phyloP scores from a whole-genome alignment of 1,140 invertebrate genomes.

The Cylas formicarius region DNA sequence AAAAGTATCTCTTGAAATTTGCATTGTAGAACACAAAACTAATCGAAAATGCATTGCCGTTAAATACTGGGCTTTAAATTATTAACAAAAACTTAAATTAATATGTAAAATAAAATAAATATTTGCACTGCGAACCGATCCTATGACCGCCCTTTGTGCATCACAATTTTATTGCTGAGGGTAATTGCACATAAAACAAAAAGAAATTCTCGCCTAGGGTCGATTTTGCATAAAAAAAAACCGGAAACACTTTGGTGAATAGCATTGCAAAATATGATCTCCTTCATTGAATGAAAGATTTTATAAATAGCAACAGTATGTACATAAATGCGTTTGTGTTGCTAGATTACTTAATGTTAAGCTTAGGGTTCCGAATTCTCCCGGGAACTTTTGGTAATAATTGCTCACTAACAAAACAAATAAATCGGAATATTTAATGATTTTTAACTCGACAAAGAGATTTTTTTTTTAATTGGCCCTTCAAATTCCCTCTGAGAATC shows the following conservation, averaged over 20 bases:
- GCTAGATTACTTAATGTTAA: background rate
- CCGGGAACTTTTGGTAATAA: background rate
- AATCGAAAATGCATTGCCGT: too few relatives aligned
- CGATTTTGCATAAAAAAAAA: constrained; percentile 22
- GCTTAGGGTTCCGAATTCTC: background rate
- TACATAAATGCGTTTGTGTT: background rate
- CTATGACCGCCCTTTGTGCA: too few relatives aligned
- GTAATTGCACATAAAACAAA: constrained; percentile 27
- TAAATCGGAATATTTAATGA: background rate
- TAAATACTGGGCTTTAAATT: constrained; percentile 19
- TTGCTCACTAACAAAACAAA: background rate
- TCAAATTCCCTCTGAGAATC: too few relatives aligned
- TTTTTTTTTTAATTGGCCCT: background rate
- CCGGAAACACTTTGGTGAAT: constrained; percentile 23
- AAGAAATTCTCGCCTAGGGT: constrained; percentile 11
- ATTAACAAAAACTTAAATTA: constrained; percentile 14
- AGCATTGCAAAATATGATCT: constrained; percentile 25
- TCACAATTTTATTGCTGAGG: constrained; percentile 26
- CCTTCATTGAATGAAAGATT: constrained; percentile 23
- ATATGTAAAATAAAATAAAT: constrained; percentile 26
- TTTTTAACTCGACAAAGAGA: background rate
- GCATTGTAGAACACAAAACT: constrained; percentile 16
- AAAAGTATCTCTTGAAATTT: constrained; percentile 14
- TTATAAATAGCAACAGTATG: constrained; percentile 6
- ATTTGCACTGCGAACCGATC: constrained; percentile 13